phyloP scores from a whole-genome alignment of 1,140 invertebrate species.

The Plodia interpunctella region DNA sequence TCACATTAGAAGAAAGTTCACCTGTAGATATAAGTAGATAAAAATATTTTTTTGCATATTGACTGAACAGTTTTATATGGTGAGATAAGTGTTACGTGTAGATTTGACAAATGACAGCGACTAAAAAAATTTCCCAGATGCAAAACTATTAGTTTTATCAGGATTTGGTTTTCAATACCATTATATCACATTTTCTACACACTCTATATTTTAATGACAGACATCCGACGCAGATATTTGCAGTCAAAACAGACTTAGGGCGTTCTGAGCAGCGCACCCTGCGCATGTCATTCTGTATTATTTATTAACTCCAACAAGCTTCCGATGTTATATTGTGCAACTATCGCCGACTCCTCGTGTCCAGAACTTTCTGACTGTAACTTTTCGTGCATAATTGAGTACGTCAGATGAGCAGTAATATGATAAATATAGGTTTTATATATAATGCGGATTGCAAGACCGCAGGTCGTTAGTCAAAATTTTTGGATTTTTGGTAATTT shows the following conservation, averaged over 20 bases:
- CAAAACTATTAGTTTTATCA: no score
- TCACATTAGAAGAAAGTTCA: no score
- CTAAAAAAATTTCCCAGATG: no score
- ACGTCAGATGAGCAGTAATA: constrained; percentile 15
- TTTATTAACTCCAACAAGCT: constrained; percentile 75
- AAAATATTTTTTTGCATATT: no score
- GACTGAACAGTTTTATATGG: no score
- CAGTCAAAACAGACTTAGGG: constrained; percentile 73
- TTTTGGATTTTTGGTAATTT: neutral
- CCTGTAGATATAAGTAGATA: no score
- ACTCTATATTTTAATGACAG: constrained; percentile 30
- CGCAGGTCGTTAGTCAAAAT: neutral
- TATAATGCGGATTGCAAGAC: constrained; percentile 15
- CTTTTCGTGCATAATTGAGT: constrained; percentile 21
- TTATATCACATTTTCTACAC: neutral
- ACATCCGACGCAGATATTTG: constrained; percentile 68
- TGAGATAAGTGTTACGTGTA: no score
- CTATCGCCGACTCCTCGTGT: constrained; percentile 65
- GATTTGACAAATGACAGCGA: no score
- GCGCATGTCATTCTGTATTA: constrained; percentile 74
- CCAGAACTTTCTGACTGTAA: constrained; percentile 49
- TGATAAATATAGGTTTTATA: constrained; percentile 14
- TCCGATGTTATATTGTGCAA: constrained; percentile 75
- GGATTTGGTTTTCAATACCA: neutral
- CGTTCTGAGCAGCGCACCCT: constrained; percentile 47